Evolutionary conservation across 2,113 vertebrate genomes (phyloP), one percentile per base, ranked within the genome.

Genomic region (Ceyx melanurus): DNA sequence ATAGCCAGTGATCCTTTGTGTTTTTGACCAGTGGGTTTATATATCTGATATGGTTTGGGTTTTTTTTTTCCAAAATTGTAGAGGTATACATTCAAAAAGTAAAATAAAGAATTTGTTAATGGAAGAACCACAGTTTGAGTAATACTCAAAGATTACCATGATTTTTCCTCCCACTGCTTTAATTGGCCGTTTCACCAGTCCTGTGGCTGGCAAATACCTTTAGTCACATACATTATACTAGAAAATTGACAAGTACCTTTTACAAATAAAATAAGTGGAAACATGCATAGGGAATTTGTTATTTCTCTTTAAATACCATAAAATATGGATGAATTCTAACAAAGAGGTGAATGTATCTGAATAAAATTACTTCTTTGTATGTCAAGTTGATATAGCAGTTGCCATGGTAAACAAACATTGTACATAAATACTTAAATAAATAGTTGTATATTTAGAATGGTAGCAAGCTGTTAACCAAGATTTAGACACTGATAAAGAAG

Each of bases 361-460:
- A 83, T 76, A 78, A 78, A 86, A 89, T 88, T 81, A 86, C 29
- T 91, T 83, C 82, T 62, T 17, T 82, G 21, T 83, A 43, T 94
- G 86, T 93, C 84, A 96, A 62, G 68, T 66, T 90, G 88, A 91
- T 89, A 62, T 10, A 93, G 76, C 57, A 87, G 86, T 96, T 96
- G 66, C 80, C 74, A 81, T 94, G 84, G 92, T 37, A 90, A 94
- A 77, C 91, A 96, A 95, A 82, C 40, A 73, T 33, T 90, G 79
- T 64, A 75, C 87, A 87, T 76, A 94, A 94, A 95, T 94, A 81
- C 81, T 93, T 94, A 82, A 93, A 85, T 89, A 92, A 94, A 82
- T 62, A 71, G 56, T 84, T 86, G 82, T 86, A 62, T 94, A 58
- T 94, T 91, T 94, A 62, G 91, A 82, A 89, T 29, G 45, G 71